phyloP scores from a whole-genome alignment of 2,797 vertebrate genomes.

The Novumbra hubbsi region DNA sequence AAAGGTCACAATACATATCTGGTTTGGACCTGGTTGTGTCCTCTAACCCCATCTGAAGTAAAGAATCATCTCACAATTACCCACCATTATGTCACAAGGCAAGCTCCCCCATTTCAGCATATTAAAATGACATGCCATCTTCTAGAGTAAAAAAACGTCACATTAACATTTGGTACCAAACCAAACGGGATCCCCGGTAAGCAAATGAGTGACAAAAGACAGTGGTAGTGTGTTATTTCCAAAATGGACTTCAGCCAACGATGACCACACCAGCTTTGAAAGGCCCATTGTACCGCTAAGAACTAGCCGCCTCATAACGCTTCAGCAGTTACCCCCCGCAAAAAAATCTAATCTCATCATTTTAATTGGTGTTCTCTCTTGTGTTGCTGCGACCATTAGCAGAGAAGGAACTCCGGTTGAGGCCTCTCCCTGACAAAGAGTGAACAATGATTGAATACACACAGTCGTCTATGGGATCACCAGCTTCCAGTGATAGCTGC shows the following conservation, averaged over 20 bases:
- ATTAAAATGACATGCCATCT: constrained; percentile 6
- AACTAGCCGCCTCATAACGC: constrained; percentile 48
- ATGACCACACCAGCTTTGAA: constrained; percentile 74
- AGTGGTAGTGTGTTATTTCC: constrained; percentile 63
- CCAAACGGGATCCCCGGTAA: constrained; percentile 61
- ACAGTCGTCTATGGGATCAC: constrained; percentile 12
- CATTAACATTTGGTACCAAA: background rate
- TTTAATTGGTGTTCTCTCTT: constrained; percentile 68
- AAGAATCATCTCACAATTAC: background rate
- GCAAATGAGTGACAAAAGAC: constrained; percentile 66
- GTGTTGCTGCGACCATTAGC: constrained; percentile 46
- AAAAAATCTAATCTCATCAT: constrained; percentile 66
- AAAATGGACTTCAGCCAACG: constrained; percentile 72
- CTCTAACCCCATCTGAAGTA: background rate
- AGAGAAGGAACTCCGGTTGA: constrained; percentile 39
- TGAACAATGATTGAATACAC: constrained; percentile 32
- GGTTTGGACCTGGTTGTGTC: background rate
- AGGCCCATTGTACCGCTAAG: constrained; percentile 68
- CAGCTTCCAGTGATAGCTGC: constrained; percentile 32
- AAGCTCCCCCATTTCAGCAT: constrained; percentile 4
- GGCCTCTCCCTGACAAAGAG: constrained; percentile 11
- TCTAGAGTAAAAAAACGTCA: constrained; percentile 35
- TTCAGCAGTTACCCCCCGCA: constrained; percentile 54
- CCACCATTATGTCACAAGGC: constrained; percentile 1
- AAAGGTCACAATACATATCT: background rate